Base-by-base conservation (phyloP, 2,797 vertebrate genomes). In the Sebastolobus alascanus region DNA sequence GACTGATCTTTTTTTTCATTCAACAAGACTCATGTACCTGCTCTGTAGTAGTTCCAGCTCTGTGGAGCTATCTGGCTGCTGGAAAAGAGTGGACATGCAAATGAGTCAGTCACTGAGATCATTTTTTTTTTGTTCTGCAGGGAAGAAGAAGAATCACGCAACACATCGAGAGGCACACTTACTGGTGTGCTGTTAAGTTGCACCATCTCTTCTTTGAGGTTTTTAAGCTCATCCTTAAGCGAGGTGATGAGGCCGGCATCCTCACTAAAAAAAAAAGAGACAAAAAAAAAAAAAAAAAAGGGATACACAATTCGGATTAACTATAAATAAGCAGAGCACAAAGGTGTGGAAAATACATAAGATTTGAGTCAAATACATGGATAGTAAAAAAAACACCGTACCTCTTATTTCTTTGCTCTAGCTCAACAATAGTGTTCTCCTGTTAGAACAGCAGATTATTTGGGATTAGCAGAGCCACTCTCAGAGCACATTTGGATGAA, bases 41-140 rank as follows among this genome's bases (percentile, higher is more conserved):
- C 79, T 93, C 83, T 90, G 95, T 81, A 98, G 92, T 71, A 94
- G 93, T 82, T 89, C 86, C 2, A 95, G 77, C 85, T 98, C 96
- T 69, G 84, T 86, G 73, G 89, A 94, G 38, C 73, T 93, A 81
- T 94, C 93, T 16, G 88, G 43, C 82, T 94, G 93, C 96, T 97
- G 95, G 84, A 95, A 94, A 1, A 77, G 74, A 83, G 91, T 52
- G 13, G 22, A 27, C 89, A 74, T 43, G 29, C 7, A 82, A 74
- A 74, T 68, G 2, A 79, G 5, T 64, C 35, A 43, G 14, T 64
- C 35, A 43, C 18, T 31, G 6, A 68, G 50, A 27, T 55, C 1
- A 3, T 3, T 31, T 20, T 43, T 63, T 58, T 64, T 52, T 64
- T 66, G 18, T 59, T 37, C 25, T 54, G 22, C 13, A 31, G 58